These are phyloP conservation scores for Conus canariensis DNA, from an alignment of 2,888 invertebrate genomes.

Conservation along the genomic window DNA sequence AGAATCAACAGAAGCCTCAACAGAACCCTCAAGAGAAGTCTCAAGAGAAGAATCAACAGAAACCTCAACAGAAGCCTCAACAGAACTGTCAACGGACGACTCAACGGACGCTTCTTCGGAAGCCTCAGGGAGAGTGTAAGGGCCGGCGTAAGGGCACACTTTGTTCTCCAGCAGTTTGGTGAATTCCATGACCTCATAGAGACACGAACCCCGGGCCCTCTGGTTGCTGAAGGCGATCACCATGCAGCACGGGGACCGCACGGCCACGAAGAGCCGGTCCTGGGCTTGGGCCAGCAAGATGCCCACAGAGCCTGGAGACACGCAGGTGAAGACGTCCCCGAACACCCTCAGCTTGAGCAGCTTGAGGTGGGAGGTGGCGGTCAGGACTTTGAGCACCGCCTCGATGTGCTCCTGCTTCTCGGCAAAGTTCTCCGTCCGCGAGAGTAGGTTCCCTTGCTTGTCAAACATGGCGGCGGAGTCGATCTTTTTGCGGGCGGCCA, in stretches of 20 bases:
- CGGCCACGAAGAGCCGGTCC: constrained; percentile 25
- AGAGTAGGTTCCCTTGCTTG: constrained; percentile 29
- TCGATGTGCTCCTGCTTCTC: constrained; percentile 37
- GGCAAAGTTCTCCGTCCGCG: constrained; percentile 39
- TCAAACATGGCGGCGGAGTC: constrained; percentile 44
- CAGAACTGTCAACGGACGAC: too few species aligned
- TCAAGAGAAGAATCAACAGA: too few species aligned
- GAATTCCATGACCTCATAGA: constrained; percentile 41
- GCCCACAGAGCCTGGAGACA: constrained; percentile 24
- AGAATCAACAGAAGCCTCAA: too few species aligned
- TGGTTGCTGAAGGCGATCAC: constrained; percentile 39
- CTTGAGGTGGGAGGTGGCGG: background rate
- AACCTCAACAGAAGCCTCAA: too few species aligned
- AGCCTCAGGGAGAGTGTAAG: background rate
- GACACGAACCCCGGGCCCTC: constrained; percentile 16
- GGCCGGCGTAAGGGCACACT: background rate
- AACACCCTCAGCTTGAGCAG: constrained; percentile 37
- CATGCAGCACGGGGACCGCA: background rate
- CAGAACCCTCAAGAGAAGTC: too few species aligned
- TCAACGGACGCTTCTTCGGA: background rate
- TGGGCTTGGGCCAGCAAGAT: constrained; percentile 16
- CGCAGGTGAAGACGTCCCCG: constrained; percentile 41
- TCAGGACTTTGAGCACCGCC: constrained; percentile 12
- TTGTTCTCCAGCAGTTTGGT: constrained; percentile 32
- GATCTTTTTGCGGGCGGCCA: constrained; percentile 34